These are phyloP conservation scores for Nephrotoma appendiculata DNA, from an alignment of 2,888 invertebrate species.

Conservation along the genomic window DNA sequence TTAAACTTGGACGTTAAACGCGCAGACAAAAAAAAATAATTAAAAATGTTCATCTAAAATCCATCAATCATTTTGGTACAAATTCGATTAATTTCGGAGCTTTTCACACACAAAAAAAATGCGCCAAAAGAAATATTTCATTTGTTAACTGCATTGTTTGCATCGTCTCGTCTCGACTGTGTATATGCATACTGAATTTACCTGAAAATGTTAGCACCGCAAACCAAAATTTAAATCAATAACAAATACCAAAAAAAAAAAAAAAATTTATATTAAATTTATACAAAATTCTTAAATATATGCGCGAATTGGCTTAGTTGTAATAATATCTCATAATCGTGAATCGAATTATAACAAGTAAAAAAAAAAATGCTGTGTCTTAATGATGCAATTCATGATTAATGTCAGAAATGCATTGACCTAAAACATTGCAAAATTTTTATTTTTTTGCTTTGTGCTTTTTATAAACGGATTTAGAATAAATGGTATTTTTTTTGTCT, in stretches of 20 bases:
- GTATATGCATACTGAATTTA: background rate
- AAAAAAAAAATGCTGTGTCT: background rate
- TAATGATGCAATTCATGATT: conserved; percentile 5
- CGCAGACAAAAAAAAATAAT: background rate
- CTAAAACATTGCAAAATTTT: conserved; percentile 1
- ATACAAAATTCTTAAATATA: background rate
- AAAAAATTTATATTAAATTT: background rate
- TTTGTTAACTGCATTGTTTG: background rate
- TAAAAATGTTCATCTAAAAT: background rate
- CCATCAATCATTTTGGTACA: background rate
- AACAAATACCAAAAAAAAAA: background rate
- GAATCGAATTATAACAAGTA: background rate
- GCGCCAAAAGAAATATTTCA: background rate
- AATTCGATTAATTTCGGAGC: background rate
- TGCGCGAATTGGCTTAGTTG: background rate
- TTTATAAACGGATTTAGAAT: conserved; percentile 1
- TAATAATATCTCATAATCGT: conserved; percentile 1
- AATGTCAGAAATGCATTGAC: conserved; percentile 5
- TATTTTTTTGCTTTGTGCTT: background rate
- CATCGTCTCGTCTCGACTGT: background rate
- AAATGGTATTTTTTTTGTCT: background rate
- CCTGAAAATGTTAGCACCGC: background rate
- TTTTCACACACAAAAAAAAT: background rate
- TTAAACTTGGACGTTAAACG: background rate
- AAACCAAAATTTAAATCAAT: background rate